Base-by-base conservation (phyloP, 2,797 vertebrate species). In the Chaetodon trifasciatus region DNA sequence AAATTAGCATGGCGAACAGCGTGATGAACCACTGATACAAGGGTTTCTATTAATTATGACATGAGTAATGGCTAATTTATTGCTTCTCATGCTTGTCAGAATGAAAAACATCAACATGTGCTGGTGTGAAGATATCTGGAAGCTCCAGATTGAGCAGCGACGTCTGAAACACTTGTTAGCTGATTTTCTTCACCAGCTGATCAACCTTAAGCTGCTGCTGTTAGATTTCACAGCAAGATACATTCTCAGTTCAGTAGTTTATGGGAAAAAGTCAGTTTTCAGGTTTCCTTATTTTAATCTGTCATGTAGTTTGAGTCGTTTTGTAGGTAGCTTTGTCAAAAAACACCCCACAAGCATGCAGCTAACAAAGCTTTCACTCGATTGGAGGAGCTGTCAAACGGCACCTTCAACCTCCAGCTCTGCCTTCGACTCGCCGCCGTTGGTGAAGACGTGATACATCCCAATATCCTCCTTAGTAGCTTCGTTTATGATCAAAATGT, bases 391-490 rank as follows among this genome's bases (percentile, higher is more conserved):
- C 15, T 42, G 17, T 15, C 17, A 23, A 23, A 44, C 6, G 3
- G 4, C 88, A 98, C 97, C 97, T 96, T 98, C 97, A 8, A 99
- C 98, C 0, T 97, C 95, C 82, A 99, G 92, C 4, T 98, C 96
- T 0, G 94, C 98, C 82, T 97, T 96, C 0, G 97, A 98, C 88
- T 97, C 95, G 24, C 96, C 98, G 0, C 97, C 97, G 0, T 94
- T 99, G 84, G 98, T 98, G 53, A 94, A 80, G 76, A 94, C 95
- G 8, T 94, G 62, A 85, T 96, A 99, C 70, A 52, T 96, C 0
- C 97, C 98, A 0, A 91, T 87, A 62, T 99, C 97, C 53, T 97
- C 96, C 82, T 84, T 89, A 10, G 85, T 88, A 11, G 97, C 97
- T 37, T 99, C 98, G 0, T 95, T 96, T 89, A 97, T 97, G 89